Evolutionary conservation across 2,113 vertebrate genomes (phyloP), one percentile per base, ranked within the genome.

Genomic region (Origma solitaria): DNA sequence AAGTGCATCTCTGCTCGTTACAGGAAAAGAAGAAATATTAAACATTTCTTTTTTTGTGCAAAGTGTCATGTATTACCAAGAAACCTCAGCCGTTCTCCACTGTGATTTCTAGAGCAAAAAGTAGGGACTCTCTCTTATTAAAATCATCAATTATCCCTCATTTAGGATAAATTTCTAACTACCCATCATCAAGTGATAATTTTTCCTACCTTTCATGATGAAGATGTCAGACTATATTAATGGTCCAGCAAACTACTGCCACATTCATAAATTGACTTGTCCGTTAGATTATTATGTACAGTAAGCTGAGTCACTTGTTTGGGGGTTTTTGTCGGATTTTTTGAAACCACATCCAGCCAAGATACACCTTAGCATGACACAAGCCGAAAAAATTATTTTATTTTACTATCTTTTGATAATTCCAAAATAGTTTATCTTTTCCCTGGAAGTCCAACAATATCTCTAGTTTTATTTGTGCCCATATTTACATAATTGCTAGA

Each of bases 341-440:
- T 37, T 58, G 10, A 81, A 69, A 64, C 3, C 7, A 19, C 21
- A 69, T 19, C 30, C 30, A 87, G 3, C 12, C 15, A 57, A 84
- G 50, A n/a, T 19, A 23, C 6, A 62, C 1, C 11, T 50, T n/a
- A 44, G 30, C 7, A 42, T 0, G 0, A 81, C 5, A 40, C 2
- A 60, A 81, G 21, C 0, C 5, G 45, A 45, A 38, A 18, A 0
- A 2, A 8, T 16, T 53, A 42, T 68, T 75, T 68, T 33, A 30
- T 6, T 0, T 9, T 42, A 25, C 4, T 22, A 20, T 40, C 1
- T 23, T 53, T 12, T 33, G 5, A 19, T 12, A 58, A 15, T 35
- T 83, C 53, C 8, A n/a, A 53, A 65, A 21, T 7, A 53, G 0
- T 47, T 68, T 57, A 2, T 51, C 9, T 69, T 92, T 38, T 37